A percentile compares a stretch with the other conserved stretches of the same genome.
Conservation (phyloP, 92 coral and sea anemone genomes). For the Porites cylindrica region DNA sequence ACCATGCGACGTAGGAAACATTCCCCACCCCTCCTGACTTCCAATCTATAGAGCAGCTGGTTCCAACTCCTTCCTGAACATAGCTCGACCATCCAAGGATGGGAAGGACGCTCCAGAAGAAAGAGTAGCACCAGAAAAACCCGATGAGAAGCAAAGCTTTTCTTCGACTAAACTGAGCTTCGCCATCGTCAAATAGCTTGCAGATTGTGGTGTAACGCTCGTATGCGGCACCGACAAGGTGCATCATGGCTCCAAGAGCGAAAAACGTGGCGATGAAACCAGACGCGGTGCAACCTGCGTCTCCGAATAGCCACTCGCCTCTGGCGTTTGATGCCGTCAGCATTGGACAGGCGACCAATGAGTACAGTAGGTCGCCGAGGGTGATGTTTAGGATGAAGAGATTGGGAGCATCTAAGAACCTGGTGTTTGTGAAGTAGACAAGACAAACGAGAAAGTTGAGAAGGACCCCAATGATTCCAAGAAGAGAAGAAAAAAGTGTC, state of each 20-base stretch:
- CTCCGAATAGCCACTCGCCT: conserved; percentile 51
- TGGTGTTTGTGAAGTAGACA: neutral
- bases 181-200: conserved; percentile 17
- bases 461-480: conserved; percentile 12
- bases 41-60: conserved; percentile 47
- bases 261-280: conserved; percentile 34
- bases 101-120: conserved; percentile 47
- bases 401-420: conserved; percentile 22
- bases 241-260: conserved; percentile 33
- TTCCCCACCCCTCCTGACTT: neutral
- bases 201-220: conserved; percentile 44
- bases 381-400: conserved; percentile 26
- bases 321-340: conserved; percentile 5
- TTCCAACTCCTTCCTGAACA: conserved; percentile 45
- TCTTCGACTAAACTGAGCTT: conserved; percentile 9
- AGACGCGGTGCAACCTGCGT: conserved; percentile 19
- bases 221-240: conserved; percentile 31
- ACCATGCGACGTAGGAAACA: conserved; percentile 3
- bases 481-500: conserved; percentile 1
- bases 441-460: conserved; percentile 30
- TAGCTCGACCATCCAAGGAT: conserved; percentile 48
- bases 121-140: conserved; percentile 17
- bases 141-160: conserved; percentile 17
- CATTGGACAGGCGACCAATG: conserved; percentile 5
- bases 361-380: conserved; percentile 21